Base-by-base conservation (phyloP, 2,888 invertebrate genomes). In the Stenodema calcarata region DNA sequence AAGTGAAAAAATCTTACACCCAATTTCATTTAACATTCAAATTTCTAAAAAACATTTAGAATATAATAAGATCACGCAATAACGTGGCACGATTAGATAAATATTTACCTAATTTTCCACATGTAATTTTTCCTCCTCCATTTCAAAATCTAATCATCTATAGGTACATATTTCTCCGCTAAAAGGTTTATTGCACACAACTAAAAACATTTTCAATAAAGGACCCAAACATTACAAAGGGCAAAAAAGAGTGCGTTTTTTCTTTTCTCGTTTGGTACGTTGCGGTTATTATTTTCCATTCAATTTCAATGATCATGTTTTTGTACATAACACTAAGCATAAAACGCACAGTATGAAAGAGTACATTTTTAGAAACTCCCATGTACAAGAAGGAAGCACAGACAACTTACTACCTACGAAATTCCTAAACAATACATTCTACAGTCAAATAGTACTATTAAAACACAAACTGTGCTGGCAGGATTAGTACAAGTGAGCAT, bases 401-500 rank as follows among this genome's bases (percentile, higher is more conserved):
- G 75, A 84, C 73, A 84, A 54, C 23, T 62, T 69, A 62, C 44
- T 44, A 73, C 73, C 44, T 44, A 73, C 73, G n/a, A n/a, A 28
- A 80, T 75, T 18, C 18, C 70, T 84, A 70, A 76, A 84, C 73
- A 70, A 82, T 62, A 62, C 23, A 84, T 7, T 73, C 84, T 84
- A 84, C 73, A 84, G 84, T 84, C 84, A 47, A 80, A 84, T 84
- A 84, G 73, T 84, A 73, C 84, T 84, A 47, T 84, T 42, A 73
- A 79, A 86, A 86, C 86, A 86, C 86, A 86, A 86, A 70, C 54
- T 82, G 86, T 86, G 86, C 86, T 86, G 86, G 86, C 86, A 86
- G 86, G 86, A 86, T 86, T 86, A 86, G 86, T 86, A 86, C 78
- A 54, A 78, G 86, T 86, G 86, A 86, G 86, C 86, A 86, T 81